A percentile compares a stretch with the other conserved stretches of the same genome.
Evolutionary conservation across 2,113 vertebrate species (phyloP).

Genomic region (Rattus rattus): DNA sequence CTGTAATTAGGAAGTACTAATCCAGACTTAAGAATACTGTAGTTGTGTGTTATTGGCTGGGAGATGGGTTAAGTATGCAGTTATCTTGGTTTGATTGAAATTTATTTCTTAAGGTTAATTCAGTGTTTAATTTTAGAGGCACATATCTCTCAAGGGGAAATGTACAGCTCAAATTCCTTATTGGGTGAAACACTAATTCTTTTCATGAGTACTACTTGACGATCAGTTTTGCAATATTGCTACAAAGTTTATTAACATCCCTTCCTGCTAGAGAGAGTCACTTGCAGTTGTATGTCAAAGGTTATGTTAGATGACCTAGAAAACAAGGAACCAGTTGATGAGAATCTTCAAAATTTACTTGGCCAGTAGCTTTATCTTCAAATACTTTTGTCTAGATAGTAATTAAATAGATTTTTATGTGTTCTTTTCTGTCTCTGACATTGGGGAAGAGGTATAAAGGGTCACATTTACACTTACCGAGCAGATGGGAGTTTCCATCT

Average conservation of each 20-base stretch:
- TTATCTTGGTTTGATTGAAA: slow-evolving; percentile 62
- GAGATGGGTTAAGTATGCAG: slow-evolving; percentile 47
- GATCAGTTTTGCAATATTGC: background rate
- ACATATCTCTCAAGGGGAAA: slow-evolving; percentile 38
- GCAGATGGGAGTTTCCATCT: background rate
- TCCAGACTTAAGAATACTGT: slow-evolving; percentile 33
- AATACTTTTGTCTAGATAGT: background rate
- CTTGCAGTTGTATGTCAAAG: background rate
- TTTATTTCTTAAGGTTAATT: slow-evolving; percentile 66
- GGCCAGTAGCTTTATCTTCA: background rate
- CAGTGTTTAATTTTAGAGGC: slow-evolving; percentile 66
- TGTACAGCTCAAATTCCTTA: background rate
- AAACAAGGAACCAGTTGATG: background rate
- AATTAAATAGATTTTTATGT: background rate
- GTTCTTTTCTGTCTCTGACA: background rate
- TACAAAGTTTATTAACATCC: slow-evolving; percentile 5
- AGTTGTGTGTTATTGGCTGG: slow-evolving; percentile 61
- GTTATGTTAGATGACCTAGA: background rate
- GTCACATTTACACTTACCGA: background rate
- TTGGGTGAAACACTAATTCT: slow-evolving; percentile 52
- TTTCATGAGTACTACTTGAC: slow-evolving; percentile 7
- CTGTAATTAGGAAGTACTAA: slow-evolving; percentile 61
- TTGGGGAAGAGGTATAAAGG: background rate
- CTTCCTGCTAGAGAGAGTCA: background rate
- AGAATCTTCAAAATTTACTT: background rate